Evolutionary conservation across 2,113 vertebrate genomes (phyloP).

Genomic region (Sula dactylatra): DNA sequence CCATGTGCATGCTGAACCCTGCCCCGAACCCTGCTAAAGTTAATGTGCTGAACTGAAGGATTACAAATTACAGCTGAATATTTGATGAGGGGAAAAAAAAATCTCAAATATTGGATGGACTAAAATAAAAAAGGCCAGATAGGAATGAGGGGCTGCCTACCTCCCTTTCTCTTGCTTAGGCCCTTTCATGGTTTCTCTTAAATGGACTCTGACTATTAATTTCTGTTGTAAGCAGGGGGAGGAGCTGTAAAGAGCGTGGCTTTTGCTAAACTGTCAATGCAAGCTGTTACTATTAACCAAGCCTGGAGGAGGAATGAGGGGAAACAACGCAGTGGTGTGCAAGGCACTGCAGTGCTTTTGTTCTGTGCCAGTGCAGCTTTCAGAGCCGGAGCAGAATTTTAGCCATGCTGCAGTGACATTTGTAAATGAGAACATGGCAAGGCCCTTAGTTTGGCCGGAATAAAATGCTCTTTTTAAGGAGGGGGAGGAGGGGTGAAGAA

Average conservation of each 20-base stretch:
- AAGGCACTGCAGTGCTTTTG: constrained; percentile 32
- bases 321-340: neutral
- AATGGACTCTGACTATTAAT: neutral
- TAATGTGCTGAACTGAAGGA: neutral
- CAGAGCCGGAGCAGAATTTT: neutral
- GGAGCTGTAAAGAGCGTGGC: neutral
- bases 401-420: constrained; percentile 50
- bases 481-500: neutral
- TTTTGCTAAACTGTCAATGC: constrained; percentile 47
- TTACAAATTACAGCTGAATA: neutral
- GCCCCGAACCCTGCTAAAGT: neutral
- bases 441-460: neutral
- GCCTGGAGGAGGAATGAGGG: neutral
- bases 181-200: neutral
- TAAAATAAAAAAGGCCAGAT: neutral
- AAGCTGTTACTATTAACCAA: neutral
- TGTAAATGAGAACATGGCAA: constrained; percentile 41
- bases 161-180: neutral
- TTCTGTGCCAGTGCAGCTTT: constrained; percentile 19
- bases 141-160: neutral
- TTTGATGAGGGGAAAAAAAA: neutral
- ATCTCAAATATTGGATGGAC: neutral
- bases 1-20: neutral
- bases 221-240: neutral
- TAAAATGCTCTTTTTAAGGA: constrained; percentile 44